Evolutionary conservation across 2,113 vertebrate genomes (phyloP), one percentile per base, ranked within the genome.

Genomic region (Pseudonaja textilis): DNA sequence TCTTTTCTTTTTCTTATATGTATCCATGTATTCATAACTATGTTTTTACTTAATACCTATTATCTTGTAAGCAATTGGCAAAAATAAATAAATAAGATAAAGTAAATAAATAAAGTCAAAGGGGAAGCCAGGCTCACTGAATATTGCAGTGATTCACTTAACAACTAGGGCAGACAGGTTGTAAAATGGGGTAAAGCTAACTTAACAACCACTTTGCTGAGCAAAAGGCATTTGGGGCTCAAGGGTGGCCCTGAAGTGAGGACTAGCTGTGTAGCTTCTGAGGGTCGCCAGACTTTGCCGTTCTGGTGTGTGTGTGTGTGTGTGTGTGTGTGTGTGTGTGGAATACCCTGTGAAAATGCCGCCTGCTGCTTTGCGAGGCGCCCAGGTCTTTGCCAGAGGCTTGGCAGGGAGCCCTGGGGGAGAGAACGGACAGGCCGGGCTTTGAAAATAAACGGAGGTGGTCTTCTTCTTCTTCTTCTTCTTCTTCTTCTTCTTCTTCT

Each of bases 291-390:
- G 16, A 18, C 69, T 81, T 39, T 39, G 34, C 69, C 18, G 1
- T 16, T 16, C 4, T 2, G 57, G n/a, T n/a, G n/a, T n/a, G n/a
- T n/a, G n/a, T n/a, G n/a, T n/a, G n/a, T n/a, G n/a, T n/a, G n/a
- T n/a, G n/a, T n/a, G n/a, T n/a, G n/a, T n/a, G n/a, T n/a, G n/a
- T n/a, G n/a, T n/a, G n/a, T n/a, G n/a, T n/a, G n/a, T n/a, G 8
- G 6, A 39, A 0, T 9, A 6, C 20, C 69, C 69, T 7, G 6
- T 20, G 69, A 39, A 81, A 74, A 20, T 2, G 16, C n/a, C 69
- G 2, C 2, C 69, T 20, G 6, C 8, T 1, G 0, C 14, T 22
- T 39, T 18, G 69, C 7, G 20, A 39, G n/a, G 12, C 0, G 2
- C 7, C 0, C 16, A 3, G 34, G 6, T 16, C 69, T 74, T 74